Evolutionary conservation across 2,113 vertebrate genomes (phyloP), one percentile per base, ranked within the genome.

Genomic region (Muntiacus reevesi): DNA sequence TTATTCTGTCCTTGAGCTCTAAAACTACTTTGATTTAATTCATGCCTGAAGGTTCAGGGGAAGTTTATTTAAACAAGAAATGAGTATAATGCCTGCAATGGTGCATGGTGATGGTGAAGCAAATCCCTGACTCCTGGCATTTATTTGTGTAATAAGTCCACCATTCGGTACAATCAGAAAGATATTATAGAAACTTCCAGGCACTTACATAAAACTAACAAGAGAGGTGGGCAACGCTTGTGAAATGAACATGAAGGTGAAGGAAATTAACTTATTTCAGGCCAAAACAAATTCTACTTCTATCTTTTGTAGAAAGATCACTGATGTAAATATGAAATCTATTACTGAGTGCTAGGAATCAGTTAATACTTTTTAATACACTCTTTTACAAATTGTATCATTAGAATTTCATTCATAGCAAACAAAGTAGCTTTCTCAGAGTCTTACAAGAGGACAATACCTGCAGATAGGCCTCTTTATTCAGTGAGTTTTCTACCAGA

Each of bases 1-100:
- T 97, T 98, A 10, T 30, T 91, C 91, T 93, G 97, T 98, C 98
- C 98, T 98, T 98, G 98, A 98, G 92, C 87, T 95, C 30, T 82
- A 87, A 17, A 60, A 47, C 28, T 40, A 28, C 64, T 97, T 90
- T 92, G 76, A 94, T 81, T 83, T 97, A 0, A 1, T 98, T 98
- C 98, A 98, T 94, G 98, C 98, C 97, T 94, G 5, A 91, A 76
- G 96, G 97, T 98, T 98, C 87, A 91, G 64, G 74, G 30, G 57
- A 45, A 54, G 43, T 45, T 82, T 94, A 94, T 96, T 90, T 97
- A 98, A 89, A 90, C 30, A 97, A 91, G 15, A 86, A 96, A 76
- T 71, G 59, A 74, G 17, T 97, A 12, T 85, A 90, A 71, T 71
- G 16, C 21, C 54, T 93, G 21, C 21, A 43, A 82, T 21, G 21